Conservation (phyloP, 2,888 invertebrate species). For the Plebejus argus region DNA sequence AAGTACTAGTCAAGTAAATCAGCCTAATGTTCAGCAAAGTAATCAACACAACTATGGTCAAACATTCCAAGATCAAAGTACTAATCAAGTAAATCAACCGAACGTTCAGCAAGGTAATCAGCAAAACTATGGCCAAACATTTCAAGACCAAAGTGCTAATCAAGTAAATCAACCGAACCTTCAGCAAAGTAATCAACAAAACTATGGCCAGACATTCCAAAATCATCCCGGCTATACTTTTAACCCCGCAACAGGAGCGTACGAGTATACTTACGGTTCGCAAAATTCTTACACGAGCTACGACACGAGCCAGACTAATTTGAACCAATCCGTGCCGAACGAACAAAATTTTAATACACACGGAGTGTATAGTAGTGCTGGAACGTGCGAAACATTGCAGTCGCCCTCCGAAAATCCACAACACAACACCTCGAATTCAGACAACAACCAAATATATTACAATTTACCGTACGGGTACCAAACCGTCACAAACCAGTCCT, state of each 20-base stretch:
- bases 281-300: slow-evolving; percentile 66
- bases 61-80: background rate
- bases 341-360: slow-evolving; percentile 57
- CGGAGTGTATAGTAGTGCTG: slow-evolving; percentile 74
- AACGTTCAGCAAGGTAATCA: background rate
- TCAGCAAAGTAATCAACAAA: slow-evolving; percentile 46
- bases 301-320: slow-evolving; percentile 49
- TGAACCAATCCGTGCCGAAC: slow-evolving; percentile 52
- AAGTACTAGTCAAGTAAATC: slow-evolving; percentile 33
- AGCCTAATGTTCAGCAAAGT: slow-evolving; percentile 37
- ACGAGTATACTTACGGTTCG: slow-evolving; percentile 83
- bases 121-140: background rate
- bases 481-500: slow-evolving; percentile 56
- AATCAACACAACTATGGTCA: background rate
- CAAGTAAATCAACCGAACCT: slow-evolving; percentile 38
- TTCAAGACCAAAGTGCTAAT: slow-evolving; percentile 44
- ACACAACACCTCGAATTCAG: slow-evolving; percentile 47
- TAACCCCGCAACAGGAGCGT: slow-evolving; percentile 77
- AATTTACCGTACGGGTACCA: slow-evolving; percentile 76
- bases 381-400: slow-evolving; percentile 67
- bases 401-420: slow-evolving; percentile 68
- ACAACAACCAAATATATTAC: slow-evolving; percentile 64
- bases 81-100: background rate
- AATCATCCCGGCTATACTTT: slow-evolving; percentile 83
- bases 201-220: slow-evolving; percentile 52